Base-by-base conservation (phyloP, 1,140 invertebrate species). In the Drosophila prosaltans region DNA sequence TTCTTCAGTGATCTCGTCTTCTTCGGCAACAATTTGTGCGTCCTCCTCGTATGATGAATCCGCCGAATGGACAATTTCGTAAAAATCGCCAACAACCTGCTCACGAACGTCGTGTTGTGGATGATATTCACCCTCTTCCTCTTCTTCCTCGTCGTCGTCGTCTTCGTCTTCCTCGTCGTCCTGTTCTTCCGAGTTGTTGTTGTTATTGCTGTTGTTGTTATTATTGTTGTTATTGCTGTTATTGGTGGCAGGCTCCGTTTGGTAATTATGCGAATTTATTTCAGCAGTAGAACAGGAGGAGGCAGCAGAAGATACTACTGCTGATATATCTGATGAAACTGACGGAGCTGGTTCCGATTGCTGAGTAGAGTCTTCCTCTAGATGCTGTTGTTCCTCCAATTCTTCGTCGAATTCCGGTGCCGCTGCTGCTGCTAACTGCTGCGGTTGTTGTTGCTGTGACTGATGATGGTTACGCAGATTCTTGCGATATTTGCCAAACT, bases 11-110 rank as follows among this genome's bases (percentile, higher is more conserved):
- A 90, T 70, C 61, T 91, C 88, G 75, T 91, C 88, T 43, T 88
- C 90, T 54, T 90, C 89, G 51, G 85, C 89, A 74, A 85, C 79
- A 36, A 89, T 89, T 69, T 90, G 85, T 24, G 82, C 72, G 81
- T 91, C 84, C 26, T 91, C 90, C 32, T 79, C 81, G 84, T 91
- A 89, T 16, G 84, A 88, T 57, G 83, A 88, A 67, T 88, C 80
- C 9, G 77, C 84, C 7, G 83, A 82, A 73, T 86, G 88, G 36
- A 82, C 80, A 65, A 86, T 88, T 48, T 84, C 84, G 78, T 85
- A 84, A 65, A 91, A 79, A 21, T 51, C 21, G 45, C 45, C 45
- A 24, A 51, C 45, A 51, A 51, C 45, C 9, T 51, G 45, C 45
- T 51, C 21, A 51, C 78, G 78, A 58, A 81, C 90, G 51, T 90